phyloP scores from a whole-genome alignment of 2,797 vertebrate species.

The Sebastes paucispinis region DNA sequence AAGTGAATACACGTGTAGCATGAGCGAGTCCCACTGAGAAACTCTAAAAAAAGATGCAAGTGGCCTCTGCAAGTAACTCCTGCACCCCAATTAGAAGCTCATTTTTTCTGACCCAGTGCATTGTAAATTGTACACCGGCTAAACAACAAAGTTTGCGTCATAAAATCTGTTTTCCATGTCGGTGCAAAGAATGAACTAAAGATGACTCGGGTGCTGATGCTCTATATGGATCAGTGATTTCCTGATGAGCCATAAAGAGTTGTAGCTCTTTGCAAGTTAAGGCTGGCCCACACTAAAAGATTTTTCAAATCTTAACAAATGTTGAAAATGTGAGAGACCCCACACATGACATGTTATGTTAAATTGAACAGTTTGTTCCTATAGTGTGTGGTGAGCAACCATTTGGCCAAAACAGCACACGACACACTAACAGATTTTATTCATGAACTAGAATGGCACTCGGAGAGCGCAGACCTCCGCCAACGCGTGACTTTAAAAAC shows the following conservation, averaged over 20 bases:
- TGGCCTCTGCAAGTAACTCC: background rate
- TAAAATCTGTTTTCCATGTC: background rate
- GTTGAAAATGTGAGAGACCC: no score
- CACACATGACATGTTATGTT: no score
- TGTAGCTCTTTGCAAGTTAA: background rate
- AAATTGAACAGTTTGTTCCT: no score
- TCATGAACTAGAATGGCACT: no score
- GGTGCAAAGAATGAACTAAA: background rate
- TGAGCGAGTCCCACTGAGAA: background rate
- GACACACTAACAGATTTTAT: no score
- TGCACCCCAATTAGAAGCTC: background rate
- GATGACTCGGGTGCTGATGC: conserved; percentile 8
- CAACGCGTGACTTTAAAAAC: no score
- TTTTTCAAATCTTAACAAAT: no score
- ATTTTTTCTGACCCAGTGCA: background rate
- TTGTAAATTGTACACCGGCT: background rate
- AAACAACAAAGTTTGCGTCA: background rate
- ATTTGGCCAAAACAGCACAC: no score
- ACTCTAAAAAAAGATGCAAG: conserved; percentile 5
- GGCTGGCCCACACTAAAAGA: no score
- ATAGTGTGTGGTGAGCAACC: no score
- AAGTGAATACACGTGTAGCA: background rate
- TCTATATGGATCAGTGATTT: background rate
- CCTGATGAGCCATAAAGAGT: background rate
- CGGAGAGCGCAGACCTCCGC: no score